Evolutionary conservation across 1,140 invertebrate species (phyloP).

Genomic region (Scaptomyza hsui): DNA sequence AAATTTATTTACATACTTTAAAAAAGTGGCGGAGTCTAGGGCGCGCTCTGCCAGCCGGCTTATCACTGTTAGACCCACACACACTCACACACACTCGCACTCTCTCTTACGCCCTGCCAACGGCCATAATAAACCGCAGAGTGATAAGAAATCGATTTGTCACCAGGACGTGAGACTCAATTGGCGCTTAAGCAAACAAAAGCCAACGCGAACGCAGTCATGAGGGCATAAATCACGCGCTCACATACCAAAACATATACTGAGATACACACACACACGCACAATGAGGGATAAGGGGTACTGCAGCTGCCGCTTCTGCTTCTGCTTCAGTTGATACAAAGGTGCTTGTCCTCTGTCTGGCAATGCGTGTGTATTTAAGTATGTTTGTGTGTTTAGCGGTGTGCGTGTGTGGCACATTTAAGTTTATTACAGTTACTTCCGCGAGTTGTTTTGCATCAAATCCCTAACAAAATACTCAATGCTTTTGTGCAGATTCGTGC

Average conservation of each 20-base stretch:
- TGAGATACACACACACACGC: background rate
- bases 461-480: constrained; percentile 70
- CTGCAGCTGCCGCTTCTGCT: background rate
- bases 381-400: background rate
- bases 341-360: constrained; percentile 24
- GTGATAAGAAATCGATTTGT: constrained; percentile 81
- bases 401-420: constrained; percentile 45
- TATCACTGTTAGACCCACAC: constrained; percentile 47
- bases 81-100: constrained; percentile 20
- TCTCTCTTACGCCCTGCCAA: constrained; percentile 27
- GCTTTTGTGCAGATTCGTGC: constrained; percentile 59
- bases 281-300: background rate
- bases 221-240: constrained; percentile 69
- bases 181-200: constrained; percentile 77
- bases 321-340: constrained; percentile 15
- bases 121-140: constrained; percentile 64
- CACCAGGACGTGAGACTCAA: constrained; percentile 74
- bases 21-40: constrained; percentile 30
- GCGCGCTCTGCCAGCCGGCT: constrained; percentile 14
- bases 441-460: constrained; percentile 69
- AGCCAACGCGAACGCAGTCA: constrained; percentile 53
- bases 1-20: constrained; percentile 78
- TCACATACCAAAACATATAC: constrained; percentile 31
- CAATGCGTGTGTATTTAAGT: background rate
- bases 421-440: constrained; percentile 69